Conservation (phyloP, 2,797 vertebrate genomes). For the Oreortyx pictus region DNA sequence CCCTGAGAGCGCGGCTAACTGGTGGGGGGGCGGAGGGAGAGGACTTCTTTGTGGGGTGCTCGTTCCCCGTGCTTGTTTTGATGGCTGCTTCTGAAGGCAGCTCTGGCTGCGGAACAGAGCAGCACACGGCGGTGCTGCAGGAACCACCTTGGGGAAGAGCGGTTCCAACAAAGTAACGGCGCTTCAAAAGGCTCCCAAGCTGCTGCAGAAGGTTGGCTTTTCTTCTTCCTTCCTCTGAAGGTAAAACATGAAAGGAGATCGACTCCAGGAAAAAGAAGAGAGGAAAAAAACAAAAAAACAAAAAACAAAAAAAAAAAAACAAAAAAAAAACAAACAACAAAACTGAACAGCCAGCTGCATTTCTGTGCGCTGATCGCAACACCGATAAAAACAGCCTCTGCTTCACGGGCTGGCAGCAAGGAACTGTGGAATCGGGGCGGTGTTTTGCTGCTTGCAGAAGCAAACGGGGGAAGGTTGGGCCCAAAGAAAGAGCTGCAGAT, state of each 20-base stretch:
- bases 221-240: background rate
- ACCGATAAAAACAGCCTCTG: conserved; percentile 22
- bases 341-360: background rate
- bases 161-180: conserved; percentile 16
- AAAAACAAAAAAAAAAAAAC: background rate
- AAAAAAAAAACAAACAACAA: background rate
- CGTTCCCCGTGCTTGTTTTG: background rate
- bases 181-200: conserved; percentile 39
- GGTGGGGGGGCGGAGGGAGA: background rate
- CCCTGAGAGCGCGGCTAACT: fast-evolving
- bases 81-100: background rate
- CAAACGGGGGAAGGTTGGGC: background rate
- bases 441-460: background rate
- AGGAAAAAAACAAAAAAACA: background rate
- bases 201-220: background rate
- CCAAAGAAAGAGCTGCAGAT: background rate
- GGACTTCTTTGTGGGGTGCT: background rate
- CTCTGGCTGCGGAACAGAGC: conserved; percentile 19
- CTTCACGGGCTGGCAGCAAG: background rate
- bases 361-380: background rate
- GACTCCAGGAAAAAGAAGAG: background rate
- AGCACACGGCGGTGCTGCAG: fast-evolving
- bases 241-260: conserved; percentile 37
- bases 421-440: background rate
- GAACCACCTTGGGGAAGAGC: background rate